phyloP scores from a whole-genome alignment of 1,140 invertebrate genomes.

The Saccostrea echinata region DNA sequence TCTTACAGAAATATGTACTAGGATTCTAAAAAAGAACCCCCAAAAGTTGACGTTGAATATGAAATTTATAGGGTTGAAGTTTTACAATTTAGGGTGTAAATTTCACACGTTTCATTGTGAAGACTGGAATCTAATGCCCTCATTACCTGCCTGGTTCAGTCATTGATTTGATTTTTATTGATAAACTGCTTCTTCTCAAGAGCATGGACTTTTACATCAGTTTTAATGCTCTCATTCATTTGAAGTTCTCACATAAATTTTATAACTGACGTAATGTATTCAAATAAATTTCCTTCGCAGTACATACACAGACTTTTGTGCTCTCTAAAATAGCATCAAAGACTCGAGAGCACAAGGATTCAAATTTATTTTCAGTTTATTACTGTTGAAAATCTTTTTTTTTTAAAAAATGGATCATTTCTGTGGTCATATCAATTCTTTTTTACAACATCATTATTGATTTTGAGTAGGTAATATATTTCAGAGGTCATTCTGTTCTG shows the following conservation, averaged over 20 bases:
- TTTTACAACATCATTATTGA: no score
- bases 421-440: no score
- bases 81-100: not conserved
- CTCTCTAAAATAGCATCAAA: slow-evolving; percentile 7
- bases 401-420: no score
- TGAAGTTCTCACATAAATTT: slow-evolving; percentile 37
- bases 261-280: slow-evolving; percentile 19
- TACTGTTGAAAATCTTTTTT: not conserved
- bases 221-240: not conserved
- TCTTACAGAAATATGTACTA: not conserved
- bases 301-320: not conserved
- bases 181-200: not conserved
- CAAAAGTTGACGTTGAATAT: slow-evolving; percentile 14
- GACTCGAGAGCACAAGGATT: not conserved
- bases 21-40: not conserved
- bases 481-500: no score
- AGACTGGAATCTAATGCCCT: slow-evolving; percentile 5
- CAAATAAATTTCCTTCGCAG: not conserved
- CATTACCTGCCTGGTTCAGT: not conserved
- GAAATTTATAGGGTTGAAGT: slow-evolving; percentile 21
- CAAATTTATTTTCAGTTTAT: not conserved
- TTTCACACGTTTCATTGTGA: slow-evolving; percentile 16
- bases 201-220: slow-evolving; percentile 7
- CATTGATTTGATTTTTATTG: slow-evolving; percentile 37
- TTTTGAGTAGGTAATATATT: no score